Base-by-base conservation (phyloP, 2,113 vertebrate genomes). In the Hypocryptadius cinnamomeus region DNA sequence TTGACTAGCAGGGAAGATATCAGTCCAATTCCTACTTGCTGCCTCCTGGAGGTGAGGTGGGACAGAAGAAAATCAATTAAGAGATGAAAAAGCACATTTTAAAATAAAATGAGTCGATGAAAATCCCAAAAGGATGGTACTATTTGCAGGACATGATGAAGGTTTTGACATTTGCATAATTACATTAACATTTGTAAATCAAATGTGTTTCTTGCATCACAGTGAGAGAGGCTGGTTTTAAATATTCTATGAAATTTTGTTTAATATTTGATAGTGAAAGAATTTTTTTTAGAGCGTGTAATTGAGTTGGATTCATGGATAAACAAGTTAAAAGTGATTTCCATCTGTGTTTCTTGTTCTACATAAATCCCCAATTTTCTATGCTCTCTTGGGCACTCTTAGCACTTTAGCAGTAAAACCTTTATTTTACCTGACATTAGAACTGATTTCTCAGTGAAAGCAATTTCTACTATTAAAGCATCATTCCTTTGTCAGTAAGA, bases 321-420 rank as follows among this genome's bases (percentile, higher is more conserved):
- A 94, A 95, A 96, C 68, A 91, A 82, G 69, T 87, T 92, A 59
- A 70, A 95, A 91, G 79, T 68, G 15, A 92, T 91, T 94, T 92
- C 83, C n/a, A 48, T 92, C 78, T 81, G 15, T 81, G 17, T 69
- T 86, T 81, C 56, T 85, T 91, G 57, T 94, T 96, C 57, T 47
- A 51, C 60, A 63, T 78, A 92, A 94, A 78, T 90, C 44, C 30
- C 20, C 16, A 64, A 40, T 94, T 94, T 93, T 94, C 76, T 80
- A 1, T 90, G 56, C 60, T 94, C 48, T 89, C 66, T 73, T 85
- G 74, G 70, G 47, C 85, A 85, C 56, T 79, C 44, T 80, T 87
- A 88, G 48, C 48, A 84, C n/a, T 85, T 92, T 25, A 56, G 31
- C 59, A 56, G 54, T 56, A 77, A 89, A 87, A 47, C 24, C 74